These are phyloP conservation scores for Saturnia japonica DNA, from an alignment of 2,888 invertebrate genomes.

Conservation along the genomic window DNA sequence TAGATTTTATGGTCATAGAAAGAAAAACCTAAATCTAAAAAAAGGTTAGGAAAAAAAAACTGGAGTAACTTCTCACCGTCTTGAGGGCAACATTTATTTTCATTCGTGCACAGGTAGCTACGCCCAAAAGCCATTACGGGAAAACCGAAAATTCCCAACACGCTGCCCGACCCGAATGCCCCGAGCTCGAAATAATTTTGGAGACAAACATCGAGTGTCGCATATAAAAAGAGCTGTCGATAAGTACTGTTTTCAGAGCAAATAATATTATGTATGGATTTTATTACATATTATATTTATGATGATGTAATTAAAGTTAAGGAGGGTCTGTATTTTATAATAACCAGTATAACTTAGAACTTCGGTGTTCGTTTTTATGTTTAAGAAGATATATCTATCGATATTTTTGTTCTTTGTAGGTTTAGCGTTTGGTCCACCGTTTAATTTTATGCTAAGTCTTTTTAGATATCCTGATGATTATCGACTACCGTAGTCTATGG, in stretches of 20 bases:
- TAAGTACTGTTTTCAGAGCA: slow-evolving; percentile 13
- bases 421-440: too few relatives aligned
- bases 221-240: slow-evolving; percentile 28
- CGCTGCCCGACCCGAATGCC: slow-evolving; percentile 36
- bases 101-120: slow-evolving; percentile 32
- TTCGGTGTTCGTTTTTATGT: too few relatives aligned
- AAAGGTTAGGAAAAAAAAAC: slow-evolving; percentile 23
- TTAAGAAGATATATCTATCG: too few relatives aligned
- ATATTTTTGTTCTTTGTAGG: too few relatives aligned
- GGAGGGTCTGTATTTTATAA: too few relatives aligned
- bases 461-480: too few relatives aligned
- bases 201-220: slow-evolving; percentile 33
- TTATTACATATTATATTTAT: neutral
- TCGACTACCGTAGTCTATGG: too few relatives aligned
- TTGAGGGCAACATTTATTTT: slow-evolving; percentile 32
- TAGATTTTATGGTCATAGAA: neutral
- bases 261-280: slow-evolving; percentile 6
- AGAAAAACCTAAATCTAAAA: neutral
- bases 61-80: slow-evolving; percentile 23
- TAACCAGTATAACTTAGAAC: too few relatives aligned
- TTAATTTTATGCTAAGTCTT: too few relatives aligned
- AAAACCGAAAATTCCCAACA: slow-evolving; percentile 39
- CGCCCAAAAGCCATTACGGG: slow-evolving; percentile 33
- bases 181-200: slow-evolving; percentile 39
- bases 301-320: slow-evolving; percentile 1